Evolutionary conservation across 2,797 vertebrate species (phyloP), one percentile per base, ranked within the genome.

Genomic region (Epinephelus awoara): DNA sequence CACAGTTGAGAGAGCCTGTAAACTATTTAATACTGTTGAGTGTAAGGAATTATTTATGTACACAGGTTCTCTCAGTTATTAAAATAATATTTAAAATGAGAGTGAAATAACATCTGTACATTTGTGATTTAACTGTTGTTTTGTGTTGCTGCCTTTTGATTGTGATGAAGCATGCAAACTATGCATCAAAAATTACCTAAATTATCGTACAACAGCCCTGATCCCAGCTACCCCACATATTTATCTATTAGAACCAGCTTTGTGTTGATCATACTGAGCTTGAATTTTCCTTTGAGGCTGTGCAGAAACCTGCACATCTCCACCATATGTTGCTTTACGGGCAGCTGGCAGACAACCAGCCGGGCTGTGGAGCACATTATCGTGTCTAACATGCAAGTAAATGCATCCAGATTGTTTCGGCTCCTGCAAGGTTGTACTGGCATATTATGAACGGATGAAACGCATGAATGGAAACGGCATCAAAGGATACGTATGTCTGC

Each of bases 331-430:
- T 78, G 34, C 70, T 51, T 71, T 23, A 18, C 71, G 40, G 56
- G 75, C 86, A 90, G 86, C 88, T 87, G 84, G 67, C 72, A 51
- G 4, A 67, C 63, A 34, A 84, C 75, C 85, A 64, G 77, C 67
- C 55, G 80, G 83, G 38, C 74, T n/a, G 58, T 29, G 55, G 42
- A 80, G 67, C 61, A 42, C 42, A 65, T 77, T 68, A 59, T 65
- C 46, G 38, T 50, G 75, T 83, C 68, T 74, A 25, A 58, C 79
- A 63, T 71, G 88, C 83, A 58, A 84, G 10, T 72, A 64, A 87
- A 86, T 61, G 76, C 75, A 69, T 72, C 69, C 86, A 85, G 89
- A 91, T 82, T 88, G 88, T 88, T 85, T 82, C 54, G 42, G 71
- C 76, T 85, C 77, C 69, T 84, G 72, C 46, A 14, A 86, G 71